Conservation (phyloP, 2,888 invertebrate species). For the Minunthozetes semirufus region DNA sequence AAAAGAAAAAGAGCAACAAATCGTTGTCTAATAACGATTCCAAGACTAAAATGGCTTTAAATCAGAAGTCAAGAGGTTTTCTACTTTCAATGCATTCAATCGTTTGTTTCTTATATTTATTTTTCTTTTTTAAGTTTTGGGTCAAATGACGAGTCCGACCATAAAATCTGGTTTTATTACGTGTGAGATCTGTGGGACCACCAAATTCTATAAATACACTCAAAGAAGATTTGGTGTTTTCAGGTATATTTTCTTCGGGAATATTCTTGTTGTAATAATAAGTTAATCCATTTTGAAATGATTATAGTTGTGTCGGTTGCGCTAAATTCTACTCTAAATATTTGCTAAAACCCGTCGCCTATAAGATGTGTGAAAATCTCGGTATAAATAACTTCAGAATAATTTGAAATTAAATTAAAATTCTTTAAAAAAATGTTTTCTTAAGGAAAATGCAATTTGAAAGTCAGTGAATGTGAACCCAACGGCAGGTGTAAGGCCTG, state of each 20-base stretch:
- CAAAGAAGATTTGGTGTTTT: constrained; percentile 35
- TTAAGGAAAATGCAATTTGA: constrained; percentile 4
- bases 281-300: neutral
- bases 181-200: constrained; percentile 33
- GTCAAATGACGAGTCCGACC: neutral
- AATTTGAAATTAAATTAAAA: no score
- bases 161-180: constrained; percentile 33
- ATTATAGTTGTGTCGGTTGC: constrained; percentile 10
- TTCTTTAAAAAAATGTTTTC: neutral
- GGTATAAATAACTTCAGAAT: neutral
- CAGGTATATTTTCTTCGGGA: constrained; percentile 22
- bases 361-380: constrained; percentile 33
- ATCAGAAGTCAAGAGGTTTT: constrained; percentile 1
- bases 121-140: neutral
- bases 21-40: neutral
- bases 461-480: constrained; percentile 34
- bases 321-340: constrained; percentile 34
- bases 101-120: neutral
- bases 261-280: neutral
- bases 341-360: constrained; percentile 26
- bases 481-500: constrained; percentile 27
- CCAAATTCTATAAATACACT: constrained; percentile 34
- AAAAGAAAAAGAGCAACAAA: neutral
- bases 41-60: neutral
- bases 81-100: neutral